These are phyloP conservation scores for Micromussa lordhowensis DNA, from an alignment of 92 coral and sea anemone species.

Conservation along the genomic window DNA sequence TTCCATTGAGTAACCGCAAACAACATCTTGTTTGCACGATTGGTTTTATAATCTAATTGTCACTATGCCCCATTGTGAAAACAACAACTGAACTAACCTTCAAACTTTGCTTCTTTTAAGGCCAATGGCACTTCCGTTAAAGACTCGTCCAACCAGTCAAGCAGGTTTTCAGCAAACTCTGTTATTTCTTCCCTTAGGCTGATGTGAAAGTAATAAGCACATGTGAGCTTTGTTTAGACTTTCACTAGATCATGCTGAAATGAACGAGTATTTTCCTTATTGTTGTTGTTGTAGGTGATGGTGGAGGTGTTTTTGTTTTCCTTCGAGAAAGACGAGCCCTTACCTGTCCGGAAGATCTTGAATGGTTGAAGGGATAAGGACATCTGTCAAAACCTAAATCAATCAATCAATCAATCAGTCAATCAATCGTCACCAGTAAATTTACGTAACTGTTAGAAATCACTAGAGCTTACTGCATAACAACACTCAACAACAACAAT, in stretches of 20 bases:
- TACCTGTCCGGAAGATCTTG: conserved; percentile 99
- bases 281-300: too few species aligned
- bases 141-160: conserved; percentile 84
- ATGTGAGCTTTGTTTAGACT: background rate
- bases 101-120: conserved; percentile 79
- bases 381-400: conserved; percentile 88
- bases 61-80: too few species aligned
- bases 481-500: too few species aligned
- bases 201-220: background rate
- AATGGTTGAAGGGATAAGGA: conserved; percentile 94
- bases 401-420: background rate
- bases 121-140: conserved; percentile 77
- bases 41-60: background rate
- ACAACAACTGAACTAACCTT: conserved; percentile 60
- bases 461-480: too few species aligned
- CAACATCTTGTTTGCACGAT: too few species aligned
- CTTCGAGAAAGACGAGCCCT: background rate
- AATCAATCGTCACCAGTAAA: background rate
- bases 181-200: conserved; percentile 93
- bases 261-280: background rate
- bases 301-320: too few species aligned
- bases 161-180: conserved; percentile 85
- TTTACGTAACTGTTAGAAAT: background rate
- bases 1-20: too few species aligned
- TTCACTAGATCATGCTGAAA: background rate